These are phyloP conservation scores for Carollia perspicillata DNA, from an alignment of 2,113 vertebrate genomes.

Conservation along the genomic window DNA sequence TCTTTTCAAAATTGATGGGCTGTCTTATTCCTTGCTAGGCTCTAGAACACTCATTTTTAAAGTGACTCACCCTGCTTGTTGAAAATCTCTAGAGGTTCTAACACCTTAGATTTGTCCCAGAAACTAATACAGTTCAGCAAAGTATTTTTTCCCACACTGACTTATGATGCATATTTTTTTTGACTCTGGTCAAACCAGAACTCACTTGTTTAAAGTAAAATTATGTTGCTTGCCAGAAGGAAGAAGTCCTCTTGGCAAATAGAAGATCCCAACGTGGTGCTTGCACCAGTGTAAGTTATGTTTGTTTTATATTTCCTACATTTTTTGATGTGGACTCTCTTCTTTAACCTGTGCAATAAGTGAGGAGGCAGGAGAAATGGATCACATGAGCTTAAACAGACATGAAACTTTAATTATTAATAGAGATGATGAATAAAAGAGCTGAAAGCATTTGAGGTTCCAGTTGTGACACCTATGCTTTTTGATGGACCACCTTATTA, in stretches of 20 bases:
- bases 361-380: neutral
- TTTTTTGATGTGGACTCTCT: neutral
- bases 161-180: slow-evolving; percentile 56
- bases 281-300: neutral
- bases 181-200: slow-evolving; percentile 54
- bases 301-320: neutral
- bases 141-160: neutral
- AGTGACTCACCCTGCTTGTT: slow-evolving; percentile 10
- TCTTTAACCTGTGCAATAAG: neutral
- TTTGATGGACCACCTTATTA: neutral
- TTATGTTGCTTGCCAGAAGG: slow-evolving; percentile 12
- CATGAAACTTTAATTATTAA: neutral
- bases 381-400: neutral
- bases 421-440: neutral
- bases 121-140: neutral
- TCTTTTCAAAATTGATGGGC: neutral
- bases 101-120: neutral
- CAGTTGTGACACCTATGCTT: neutral
- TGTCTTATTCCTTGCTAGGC: neutral
- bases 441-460: neutral
- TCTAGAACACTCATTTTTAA: neutral
- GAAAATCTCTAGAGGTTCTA: neutral
- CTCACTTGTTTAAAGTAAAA: slow-evolving; percentile 58
- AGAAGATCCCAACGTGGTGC: neutral
- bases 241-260: slow-evolving; percentile 23